Percentiles rank a stretch among this genome's conserved stretches.
These are phyloP conservation scores for Oreochromis niloticus DNA, from an alignment of 2,113 vertebrate genomes.

Conservation along the genomic window DNA sequence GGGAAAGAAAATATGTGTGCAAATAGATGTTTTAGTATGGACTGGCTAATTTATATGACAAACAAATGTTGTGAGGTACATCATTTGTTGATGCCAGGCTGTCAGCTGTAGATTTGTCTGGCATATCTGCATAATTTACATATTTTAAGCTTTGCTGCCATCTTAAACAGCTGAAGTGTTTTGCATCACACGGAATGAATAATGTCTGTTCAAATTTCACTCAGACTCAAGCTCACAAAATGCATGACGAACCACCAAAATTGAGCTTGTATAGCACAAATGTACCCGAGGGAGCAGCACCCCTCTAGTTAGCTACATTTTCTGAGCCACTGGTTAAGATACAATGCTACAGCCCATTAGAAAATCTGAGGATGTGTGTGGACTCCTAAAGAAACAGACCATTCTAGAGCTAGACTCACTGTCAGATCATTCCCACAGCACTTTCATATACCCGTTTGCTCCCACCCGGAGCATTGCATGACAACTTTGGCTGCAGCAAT, in stretches of 20 bases:
- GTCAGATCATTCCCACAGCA: constrained; percentile 49
- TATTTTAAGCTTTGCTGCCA: constrained; percentile 40
- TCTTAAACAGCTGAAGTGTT: constrained; percentile 47
- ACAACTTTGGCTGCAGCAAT: constrained; percentile 54
- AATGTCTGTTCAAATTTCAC: constrained; percentile 45
- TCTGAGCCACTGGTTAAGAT: constrained; percentile 46
- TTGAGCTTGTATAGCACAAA: constrained; percentile 56
- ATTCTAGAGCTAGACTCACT: constrained; percentile 25
- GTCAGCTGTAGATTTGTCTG: constrained; percentile 37
- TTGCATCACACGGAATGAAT: constrained; percentile 43
- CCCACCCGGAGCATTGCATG: constrained; percentile 48
- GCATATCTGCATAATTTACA: constrained; percentile 41
- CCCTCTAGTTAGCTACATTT: constrained; percentile 50
- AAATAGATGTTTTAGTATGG: background rate
- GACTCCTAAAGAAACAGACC: constrained; percentile 30
- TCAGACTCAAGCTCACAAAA: constrained; percentile 44
- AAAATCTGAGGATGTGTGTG: constrained; percentile 32
- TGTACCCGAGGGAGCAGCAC: constrained; percentile 25
- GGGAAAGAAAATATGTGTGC: background rate
- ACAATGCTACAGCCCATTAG: constrained; percentile 47
- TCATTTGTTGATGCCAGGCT: constrained; percentile 28
- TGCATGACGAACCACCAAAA: constrained; percentile 47
- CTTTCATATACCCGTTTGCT: constrained; percentile 46
- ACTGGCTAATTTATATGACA: constrained; percentile 1
- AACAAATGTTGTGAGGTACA: constrained; percentile 12